A percentile compares a stretch with the other conserved stretches of the same genome.
These are phyloP conservation scores for Puma concolor DNA, from an alignment of 2,113 vertebrate species.

Conservation along the genomic window DNA sequence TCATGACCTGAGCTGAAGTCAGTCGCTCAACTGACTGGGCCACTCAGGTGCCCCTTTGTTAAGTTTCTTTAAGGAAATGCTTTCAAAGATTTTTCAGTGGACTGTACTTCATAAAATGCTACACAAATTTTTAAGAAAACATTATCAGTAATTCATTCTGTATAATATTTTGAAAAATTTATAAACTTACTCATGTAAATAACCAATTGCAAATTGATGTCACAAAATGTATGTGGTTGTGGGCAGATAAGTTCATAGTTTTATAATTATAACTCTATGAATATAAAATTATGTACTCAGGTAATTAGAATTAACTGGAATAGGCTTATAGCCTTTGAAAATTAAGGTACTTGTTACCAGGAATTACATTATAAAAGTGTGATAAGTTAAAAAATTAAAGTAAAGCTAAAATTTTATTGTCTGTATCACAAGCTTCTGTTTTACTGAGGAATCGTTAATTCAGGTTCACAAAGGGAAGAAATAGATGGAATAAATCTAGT, in stretches of 20 bases:
- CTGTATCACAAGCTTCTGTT: background rate
- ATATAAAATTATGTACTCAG: conserved; percentile 12
- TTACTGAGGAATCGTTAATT: conserved; percentile 27
- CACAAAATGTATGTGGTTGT: background rate
- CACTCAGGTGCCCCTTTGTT: too few species aligned
- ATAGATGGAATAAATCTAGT: background rate
- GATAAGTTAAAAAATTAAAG: background rate
- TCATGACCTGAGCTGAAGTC: too few species aligned
- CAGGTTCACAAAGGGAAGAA: background rate
- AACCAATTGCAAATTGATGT: background rate
- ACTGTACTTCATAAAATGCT: background rate
- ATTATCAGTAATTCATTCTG: background rate
- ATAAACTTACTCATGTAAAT: background rate
- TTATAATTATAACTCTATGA: background rate
- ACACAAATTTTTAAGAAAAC: background rate
- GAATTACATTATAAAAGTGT: background rate
- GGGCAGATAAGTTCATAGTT: background rate
- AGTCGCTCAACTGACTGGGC: too few species aligned
- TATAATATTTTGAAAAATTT: conserved; percentile 45
- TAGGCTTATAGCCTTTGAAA: conserved; percentile 40
- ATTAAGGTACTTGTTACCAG: conserved; percentile 13
- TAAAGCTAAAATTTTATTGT: background rate
- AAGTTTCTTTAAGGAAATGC: background rate
- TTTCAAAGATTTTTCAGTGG: conserved; percentile 6
- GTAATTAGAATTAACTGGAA: conserved; percentile 47